These are phyloP conservation scores for Pipistrellus kuhlii DNA, from an alignment of 2,797 vertebrate species.

Conservation along the genomic window DNA sequence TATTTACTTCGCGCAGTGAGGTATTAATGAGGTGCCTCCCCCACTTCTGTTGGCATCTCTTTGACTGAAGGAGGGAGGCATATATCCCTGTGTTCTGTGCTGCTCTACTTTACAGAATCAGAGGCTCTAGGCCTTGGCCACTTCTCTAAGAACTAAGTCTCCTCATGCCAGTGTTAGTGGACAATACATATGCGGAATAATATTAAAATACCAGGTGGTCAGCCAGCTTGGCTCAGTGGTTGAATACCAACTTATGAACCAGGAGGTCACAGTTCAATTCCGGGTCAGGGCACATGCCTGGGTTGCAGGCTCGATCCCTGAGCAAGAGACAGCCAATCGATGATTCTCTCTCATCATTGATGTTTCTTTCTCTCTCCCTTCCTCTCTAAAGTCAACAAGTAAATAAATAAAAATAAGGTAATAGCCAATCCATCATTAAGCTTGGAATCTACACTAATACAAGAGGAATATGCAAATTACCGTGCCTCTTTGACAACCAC, in stretches of 20 bases:
- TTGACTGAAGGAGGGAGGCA: neutral
- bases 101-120: neutral
- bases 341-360: too few species aligned
- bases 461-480: too few species aligned
- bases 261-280: too few species aligned
- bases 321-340: too few species aligned
- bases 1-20: neutral
- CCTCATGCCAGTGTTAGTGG: neutral
- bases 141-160: neutral
- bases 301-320: too few species aligned
- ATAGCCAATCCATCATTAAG: neutral
- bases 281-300: too few species aligned
- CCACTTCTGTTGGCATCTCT: neutral
- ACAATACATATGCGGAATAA: neutral
- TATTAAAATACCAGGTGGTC: too few species aligned
- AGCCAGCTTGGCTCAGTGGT: too few species aligned
- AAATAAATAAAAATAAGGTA: neutral
- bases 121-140: neutral
- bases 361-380: too few species aligned
- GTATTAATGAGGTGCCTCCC: neutral
- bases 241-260: too few species aligned
- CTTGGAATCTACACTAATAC: neutral
- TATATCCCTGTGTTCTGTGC: neutral
- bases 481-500: too few species aligned
- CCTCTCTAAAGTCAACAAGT: too few species aligned